phyloP scores from a whole-genome alignment of 2,797 vertebrate species.

The Enteromius mattozi region DNA sequence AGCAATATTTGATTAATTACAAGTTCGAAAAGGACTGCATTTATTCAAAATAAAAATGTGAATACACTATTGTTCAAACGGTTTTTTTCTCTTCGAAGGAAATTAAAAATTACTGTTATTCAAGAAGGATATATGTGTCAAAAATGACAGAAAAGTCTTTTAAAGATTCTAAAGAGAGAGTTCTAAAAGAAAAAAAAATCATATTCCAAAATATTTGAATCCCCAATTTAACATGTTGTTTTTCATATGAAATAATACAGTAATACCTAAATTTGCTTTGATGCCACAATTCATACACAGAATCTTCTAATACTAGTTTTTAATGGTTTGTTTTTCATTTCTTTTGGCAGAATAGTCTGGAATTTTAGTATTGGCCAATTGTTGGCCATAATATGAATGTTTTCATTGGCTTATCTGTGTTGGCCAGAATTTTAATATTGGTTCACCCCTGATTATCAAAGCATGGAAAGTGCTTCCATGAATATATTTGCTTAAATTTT shows the following conservation, averaged over 20 bases:
- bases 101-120: too few species aligned
- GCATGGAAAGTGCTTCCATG: neutral
- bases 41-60: neutral
- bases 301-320: neutral
- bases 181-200: too few species aligned
- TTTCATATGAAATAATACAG: neutral
- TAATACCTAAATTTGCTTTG: neutral
- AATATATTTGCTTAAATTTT: neutral
- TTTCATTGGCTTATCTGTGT: neutral
- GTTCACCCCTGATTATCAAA: neutral
- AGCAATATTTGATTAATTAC: neutral
- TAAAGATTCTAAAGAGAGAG: neutral
- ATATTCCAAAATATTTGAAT: neutral
- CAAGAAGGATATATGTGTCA: too few species aligned
- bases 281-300: neutral
- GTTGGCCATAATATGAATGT: neutral
- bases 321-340: neutral
- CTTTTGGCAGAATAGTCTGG: neutral
- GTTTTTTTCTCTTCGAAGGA: too few species aligned
- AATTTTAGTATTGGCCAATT: neutral
- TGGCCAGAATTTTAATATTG: neutral
- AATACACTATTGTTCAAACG: neutral
- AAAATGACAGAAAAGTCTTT: too few species aligned
- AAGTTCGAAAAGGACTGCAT: neutral
- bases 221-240: neutral